These are phyloP conservation scores for Druceiella hillmani DNA, from an alignment of 2,888 invertebrate genomes.

Conservation along the genomic window DNA sequence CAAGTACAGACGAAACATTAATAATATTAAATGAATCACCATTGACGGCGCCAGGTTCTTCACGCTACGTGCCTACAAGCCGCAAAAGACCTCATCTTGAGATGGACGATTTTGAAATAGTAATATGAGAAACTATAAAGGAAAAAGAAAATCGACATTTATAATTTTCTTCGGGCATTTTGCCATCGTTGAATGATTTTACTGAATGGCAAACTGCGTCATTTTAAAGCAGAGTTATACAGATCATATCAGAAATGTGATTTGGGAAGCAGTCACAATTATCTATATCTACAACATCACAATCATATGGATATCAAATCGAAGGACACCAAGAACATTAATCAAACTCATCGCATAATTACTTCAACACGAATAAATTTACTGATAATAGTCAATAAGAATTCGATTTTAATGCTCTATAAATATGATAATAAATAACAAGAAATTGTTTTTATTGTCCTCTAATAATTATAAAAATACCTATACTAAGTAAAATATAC, in stretches of 20 bases:
- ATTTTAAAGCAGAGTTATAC: constrained; percentile 18
- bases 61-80: constrained; percentile 20
- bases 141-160: constrained; percentile 25
- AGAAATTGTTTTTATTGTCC: constrained; percentile 22
- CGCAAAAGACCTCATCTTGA: constrained; percentile 18
- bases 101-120: constrained; percentile 24
- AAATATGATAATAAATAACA: too few species aligned
- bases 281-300: constrained; percentile 19
- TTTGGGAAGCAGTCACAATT: too few species aligned
- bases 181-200: constrained; percentile 24
- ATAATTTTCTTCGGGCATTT: constrained; percentile 26
- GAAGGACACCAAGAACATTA: constrained; percentile 22
- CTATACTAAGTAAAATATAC: constrained; percentile 3
- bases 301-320: constrained; percentile 23
- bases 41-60: constrained; percentile 17
- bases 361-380: constrained; percentile 20
- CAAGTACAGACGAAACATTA: too few species aligned
- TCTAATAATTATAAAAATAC: constrained; percentile 20
- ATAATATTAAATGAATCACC: constrained; percentile 16
- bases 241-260: constrained; percentile 14
- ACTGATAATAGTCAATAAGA: constrained; percentile 23
- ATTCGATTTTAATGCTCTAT: too few species aligned
- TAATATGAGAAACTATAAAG: constrained; percentile 22
- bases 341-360: too few species aligned
- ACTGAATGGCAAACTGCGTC: constrained; percentile 24